Base-by-base conservation (phyloP, 1,140 invertebrate species). In the Adoxophyes honmai region DNA sequence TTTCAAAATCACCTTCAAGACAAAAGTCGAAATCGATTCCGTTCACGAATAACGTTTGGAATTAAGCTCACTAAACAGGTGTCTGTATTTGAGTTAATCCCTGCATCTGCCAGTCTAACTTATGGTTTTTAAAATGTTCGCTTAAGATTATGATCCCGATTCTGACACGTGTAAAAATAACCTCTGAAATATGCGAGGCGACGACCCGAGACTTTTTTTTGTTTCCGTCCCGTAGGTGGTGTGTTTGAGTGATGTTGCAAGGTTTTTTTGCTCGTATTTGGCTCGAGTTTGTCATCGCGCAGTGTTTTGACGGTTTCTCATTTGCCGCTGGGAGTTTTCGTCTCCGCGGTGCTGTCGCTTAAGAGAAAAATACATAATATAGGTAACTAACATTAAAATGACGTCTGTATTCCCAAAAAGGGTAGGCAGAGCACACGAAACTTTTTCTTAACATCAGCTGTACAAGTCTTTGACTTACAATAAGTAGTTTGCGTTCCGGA, bases 31-130 rank as follows among this genome's bases (percentile, higher is more conserved):
- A 70, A 78, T 78, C 74, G 77, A 72, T 69, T 81, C 75, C 79
- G 72, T 63, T 59, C 55, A 13, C 54, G 64, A 75, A 70, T 62
- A 66, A 68, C 70, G 65, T 66, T 71, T 61, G 64, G 37, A 56
- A 59, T 70, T 60, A 64, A 60, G 59, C 60, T 68, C 62, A 59
- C 60, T 55, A 75, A 79, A 82, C 82, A 86, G 83, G 79, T 86
- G 83, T 73, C 73, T 69, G 57, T 71, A 59, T 73, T 84, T 78
- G 80, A 68, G 68, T 75, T 84, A 86, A 86, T 86, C 83, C 71
- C 38, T 64, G 57, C 80, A 53, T 75, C 75, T 78, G 73, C 67
- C 66, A 48, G 52, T 63, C 55, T 74, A 71, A 80, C 76, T 69
- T 72, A 78, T 84, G 44, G 67, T 59, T 70, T 74, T 73, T 75